A percentile compares a stretch with the other conserved stretches of the same genome.
phyloP scores from a whole-genome alignment of 2,113 vertebrate genomes.

The Pandion haliaetus region DNA sequence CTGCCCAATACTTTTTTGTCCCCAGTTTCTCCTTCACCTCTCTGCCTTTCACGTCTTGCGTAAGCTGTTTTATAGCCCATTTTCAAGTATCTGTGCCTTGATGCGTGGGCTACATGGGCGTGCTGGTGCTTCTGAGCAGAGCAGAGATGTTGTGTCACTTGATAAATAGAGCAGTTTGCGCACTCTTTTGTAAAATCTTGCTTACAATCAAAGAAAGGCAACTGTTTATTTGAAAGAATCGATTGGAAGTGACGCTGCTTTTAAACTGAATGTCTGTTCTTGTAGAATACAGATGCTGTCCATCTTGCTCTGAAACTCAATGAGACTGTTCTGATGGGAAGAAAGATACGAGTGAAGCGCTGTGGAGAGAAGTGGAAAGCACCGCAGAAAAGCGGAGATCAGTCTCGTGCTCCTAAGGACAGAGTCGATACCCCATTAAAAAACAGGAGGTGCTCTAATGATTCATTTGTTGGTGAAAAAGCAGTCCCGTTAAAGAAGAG shows the following conservation, averaged over 20 bases:
- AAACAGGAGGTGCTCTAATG: background rate
- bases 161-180: background rate
- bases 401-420: background rate
- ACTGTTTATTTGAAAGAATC: background rate
- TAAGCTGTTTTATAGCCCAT: background rate
- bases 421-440: background rate
- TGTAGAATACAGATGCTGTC: slow-evolving; percentile 85
- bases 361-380: slow-evolving; percentile 73
- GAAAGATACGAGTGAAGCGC: slow-evolving; percentile 84
- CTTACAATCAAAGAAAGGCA: background rate
- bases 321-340: slow-evolving; percentile 78
- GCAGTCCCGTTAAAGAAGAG: slow-evolving; percentile 43
- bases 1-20: background rate
- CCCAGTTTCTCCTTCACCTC: background rate
- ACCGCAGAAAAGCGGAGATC: background rate
- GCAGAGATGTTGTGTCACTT: background rate
- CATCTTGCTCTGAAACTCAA: slow-evolving; percentile 90
- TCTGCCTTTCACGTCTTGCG: background rate
- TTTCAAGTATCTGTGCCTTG: background rate
- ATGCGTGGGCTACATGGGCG: background rate
- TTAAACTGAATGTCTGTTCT: background rate
- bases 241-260: background rate
- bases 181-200: background rate
- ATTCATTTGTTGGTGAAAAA: slow-evolving; percentile 84
- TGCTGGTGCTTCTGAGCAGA: background rate